phyloP scores from a whole-genome alignment of 1,140 invertebrate species.

The Saccostrea cuccullata region DNA sequence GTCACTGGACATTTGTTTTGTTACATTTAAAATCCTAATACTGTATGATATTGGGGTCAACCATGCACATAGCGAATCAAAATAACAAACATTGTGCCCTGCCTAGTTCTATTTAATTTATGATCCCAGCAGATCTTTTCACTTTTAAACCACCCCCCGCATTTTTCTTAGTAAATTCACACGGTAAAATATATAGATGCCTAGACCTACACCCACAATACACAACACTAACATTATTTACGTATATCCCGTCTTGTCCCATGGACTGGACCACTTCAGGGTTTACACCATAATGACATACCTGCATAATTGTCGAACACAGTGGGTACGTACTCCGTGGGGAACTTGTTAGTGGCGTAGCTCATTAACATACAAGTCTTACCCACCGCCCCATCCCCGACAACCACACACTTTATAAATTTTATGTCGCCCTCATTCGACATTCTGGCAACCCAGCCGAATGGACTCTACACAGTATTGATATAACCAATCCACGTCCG shows the following conservation, averaged over 20 bases:
- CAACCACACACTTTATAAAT: constrained; percentile 72
- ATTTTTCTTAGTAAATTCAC: not conserved
- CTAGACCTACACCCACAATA: not conserved
- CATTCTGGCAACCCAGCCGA: constrained; percentile 30
- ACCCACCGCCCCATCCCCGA: constrained; percentile 70
- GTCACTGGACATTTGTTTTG: not conserved
- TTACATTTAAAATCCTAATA: constrained; percentile 24
- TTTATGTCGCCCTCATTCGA: constrained; percentile 56
- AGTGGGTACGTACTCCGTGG: constrained; percentile 73
- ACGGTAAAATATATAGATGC: not conserved
- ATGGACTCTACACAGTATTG: constrained; percentile 17
- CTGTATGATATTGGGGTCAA: not conserved
- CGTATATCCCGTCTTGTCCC: constrained; percentile 89
- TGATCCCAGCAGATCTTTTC: not conserved
- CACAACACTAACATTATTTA: not conserved
- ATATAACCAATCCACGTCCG: constrained; percentile 24
- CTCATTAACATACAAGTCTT: constrained; percentile 75
- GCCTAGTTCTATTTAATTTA: no score
- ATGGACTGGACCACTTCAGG: constrained; percentile 86
- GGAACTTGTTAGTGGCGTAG: constrained; percentile 74
- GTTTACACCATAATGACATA: constrained; percentile 97
- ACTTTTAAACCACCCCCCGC: not conserved
- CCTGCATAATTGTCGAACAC: constrained; percentile 83
- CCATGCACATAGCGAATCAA: constrained; percentile 7
- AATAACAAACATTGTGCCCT: not conserved